Evolutionary conservation across 2,888 invertebrate genomes (phyloP).

Genomic region (Aphodius sticticus): DNA sequence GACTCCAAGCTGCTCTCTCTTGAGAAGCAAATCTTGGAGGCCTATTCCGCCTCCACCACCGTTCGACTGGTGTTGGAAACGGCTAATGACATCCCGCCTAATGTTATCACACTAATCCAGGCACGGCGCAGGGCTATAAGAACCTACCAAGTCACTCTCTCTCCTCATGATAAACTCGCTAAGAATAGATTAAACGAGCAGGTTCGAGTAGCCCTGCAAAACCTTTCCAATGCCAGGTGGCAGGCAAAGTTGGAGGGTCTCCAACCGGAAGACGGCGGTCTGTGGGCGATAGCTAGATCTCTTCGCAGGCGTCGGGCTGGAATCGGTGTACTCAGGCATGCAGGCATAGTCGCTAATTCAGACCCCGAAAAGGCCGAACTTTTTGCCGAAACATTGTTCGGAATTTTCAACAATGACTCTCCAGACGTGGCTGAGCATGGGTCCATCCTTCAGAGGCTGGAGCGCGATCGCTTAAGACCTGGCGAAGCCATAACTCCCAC

Average conservation of each 20-base stretch:
- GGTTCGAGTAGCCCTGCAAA: background rate
- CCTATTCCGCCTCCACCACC: background rate
- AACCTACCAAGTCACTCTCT: background rate
- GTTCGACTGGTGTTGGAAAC: background rate
- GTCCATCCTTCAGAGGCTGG: background rate
- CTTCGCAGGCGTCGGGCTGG: background rate
- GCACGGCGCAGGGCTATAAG: background rate
- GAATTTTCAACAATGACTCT: background rate
- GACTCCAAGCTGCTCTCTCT: background rate
- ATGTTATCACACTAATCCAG: background rate
- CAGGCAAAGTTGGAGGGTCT: background rate
- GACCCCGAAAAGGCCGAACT: background rate
- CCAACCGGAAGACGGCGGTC: background rate
- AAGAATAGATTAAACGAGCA: background rate
- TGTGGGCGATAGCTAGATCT: background rate
- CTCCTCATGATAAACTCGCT: background rate
- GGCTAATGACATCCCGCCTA: background rate
- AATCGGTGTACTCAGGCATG: background rate
- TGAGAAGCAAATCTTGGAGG: background rate
- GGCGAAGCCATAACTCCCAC: background rate
- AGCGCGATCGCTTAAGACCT: background rate
- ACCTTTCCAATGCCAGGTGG: background rate
- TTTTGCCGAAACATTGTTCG: background rate
- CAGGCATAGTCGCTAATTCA: background rate
- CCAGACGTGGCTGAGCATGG: background rate